phyloP scores from a whole-genome alignment of 2,888 invertebrate species.

The Gnatocerus cornutus region DNA sequence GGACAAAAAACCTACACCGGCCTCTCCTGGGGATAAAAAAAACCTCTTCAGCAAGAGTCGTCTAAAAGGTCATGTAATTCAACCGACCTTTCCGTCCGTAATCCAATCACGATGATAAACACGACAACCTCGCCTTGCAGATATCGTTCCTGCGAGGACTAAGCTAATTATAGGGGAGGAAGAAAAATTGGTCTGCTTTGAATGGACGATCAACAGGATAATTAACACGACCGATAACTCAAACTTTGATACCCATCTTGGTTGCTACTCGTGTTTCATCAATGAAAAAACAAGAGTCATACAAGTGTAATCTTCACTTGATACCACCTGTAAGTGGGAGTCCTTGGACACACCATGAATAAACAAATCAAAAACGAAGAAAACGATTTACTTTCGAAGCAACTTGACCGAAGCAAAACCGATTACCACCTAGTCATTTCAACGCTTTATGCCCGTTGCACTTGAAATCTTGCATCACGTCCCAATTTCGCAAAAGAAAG shows the following conservation, averaged over 20 bases:
- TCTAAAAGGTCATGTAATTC: slow-evolving; percentile 47
- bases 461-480: slow-evolving; percentile 22
- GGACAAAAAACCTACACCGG: slow-evolving; percentile 4
- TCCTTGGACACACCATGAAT: slow-evolving; percentile 17
- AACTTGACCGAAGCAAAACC: slow-evolving; percentile 40
- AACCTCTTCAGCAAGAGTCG: slow-evolving; percentile 4
- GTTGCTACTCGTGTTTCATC: too few relatives aligned
- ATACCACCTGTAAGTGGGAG: background rate
- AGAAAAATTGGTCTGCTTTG: slow-evolving; percentile 6
- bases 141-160: slow-evolving; percentile 31
- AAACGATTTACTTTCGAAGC: slow-evolving; percentile 37
- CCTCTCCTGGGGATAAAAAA: slow-evolving; percentile 18
- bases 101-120: slow-evolving; percentile 43
- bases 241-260: too few relatives aligned
- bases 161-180: slow-evolving; percentile 25
- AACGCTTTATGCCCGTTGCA: slow-evolving; percentile 26
- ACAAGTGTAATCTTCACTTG: too few relatives aligned
- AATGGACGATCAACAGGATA: too few relatives aligned
- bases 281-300: too few relatives aligned
- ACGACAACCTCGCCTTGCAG: slow-evolving; percentile 26
- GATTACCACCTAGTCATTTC: slow-evolving; percentile 22
- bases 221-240: too few relatives aligned
- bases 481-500: slow-evolving; percentile 27
- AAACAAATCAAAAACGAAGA: slow-evolving; percentile 22
- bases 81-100: slow-evolving; percentile 48